A percentile compares a stretch with the other conserved stretches of the same genome.
phyloP scores from a whole-genome alignment of 2,888 invertebrate genomes.

The Plusia festucae region DNA sequence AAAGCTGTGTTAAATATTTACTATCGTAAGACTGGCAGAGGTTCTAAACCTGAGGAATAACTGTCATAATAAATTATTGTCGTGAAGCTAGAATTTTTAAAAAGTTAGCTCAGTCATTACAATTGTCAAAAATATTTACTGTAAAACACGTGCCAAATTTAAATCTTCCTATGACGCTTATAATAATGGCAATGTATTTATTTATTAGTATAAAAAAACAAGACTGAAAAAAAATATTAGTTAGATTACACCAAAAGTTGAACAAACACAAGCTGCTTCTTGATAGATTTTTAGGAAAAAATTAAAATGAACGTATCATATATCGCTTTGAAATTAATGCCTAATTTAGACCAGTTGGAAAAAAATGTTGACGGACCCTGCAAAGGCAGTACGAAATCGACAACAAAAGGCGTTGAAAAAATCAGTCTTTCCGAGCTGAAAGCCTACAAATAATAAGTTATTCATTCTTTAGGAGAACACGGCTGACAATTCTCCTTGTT shows the following conservation, averaged over 20 bases:
- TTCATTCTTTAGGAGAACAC: no score
- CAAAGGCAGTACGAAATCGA: slow-evolving; percentile 9
- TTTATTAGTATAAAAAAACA: no score
- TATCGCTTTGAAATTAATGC: no score
- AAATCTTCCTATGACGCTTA: no score
- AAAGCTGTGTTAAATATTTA: slow-evolving; percentile 56
- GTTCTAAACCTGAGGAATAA: slow-evolving; percentile 8
- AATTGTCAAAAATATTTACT: not conserved
- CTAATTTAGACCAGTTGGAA: no score
- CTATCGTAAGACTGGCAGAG: slow-evolving; percentile 39
- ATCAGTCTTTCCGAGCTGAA: slow-evolving; percentile 39
- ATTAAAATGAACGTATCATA: no score
- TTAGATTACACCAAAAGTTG: no score
- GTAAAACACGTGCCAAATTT: not conserved
- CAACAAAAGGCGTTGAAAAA: slow-evolving; percentile 44
- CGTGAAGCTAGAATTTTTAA: not conserved
- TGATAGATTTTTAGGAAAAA: no score
- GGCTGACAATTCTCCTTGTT: no score
- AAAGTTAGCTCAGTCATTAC: not conserved
- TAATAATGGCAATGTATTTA: no score
- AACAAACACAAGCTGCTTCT: no score
- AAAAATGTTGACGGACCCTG: slow-evolving; percentile 22
- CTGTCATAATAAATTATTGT: slow-evolving; percentile 1
- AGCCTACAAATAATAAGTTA: slow-evolving; percentile 8
- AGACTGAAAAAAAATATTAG: no score